Base-by-base conservation (phyloP, 2,888 invertebrate species). In the Chymomyza amoena region DNA sequence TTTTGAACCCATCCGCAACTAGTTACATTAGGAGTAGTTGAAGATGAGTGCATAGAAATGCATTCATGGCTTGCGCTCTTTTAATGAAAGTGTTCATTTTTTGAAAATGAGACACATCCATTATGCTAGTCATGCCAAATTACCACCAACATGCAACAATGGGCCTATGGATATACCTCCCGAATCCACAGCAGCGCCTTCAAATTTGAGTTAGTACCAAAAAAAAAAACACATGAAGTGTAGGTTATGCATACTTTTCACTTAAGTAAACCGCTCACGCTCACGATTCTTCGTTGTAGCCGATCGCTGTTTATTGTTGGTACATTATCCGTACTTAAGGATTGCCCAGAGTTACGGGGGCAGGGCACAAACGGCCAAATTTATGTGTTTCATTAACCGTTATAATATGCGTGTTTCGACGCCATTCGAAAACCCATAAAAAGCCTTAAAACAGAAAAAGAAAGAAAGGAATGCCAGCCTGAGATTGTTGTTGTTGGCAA, bases 381-480 rank as follows among this genome's bases (percentile, higher is more conserved):
- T 84, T 86, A 84, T 84, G 80, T 81, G 78, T 84, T 86, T 84
- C 84, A 88, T 81, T 88, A 85, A 77, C 87, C 84, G 84, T 88
- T 84, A 84, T 76, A 66, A 75, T 77, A 75, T 83, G 84, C 84
- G 84, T 85, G 84, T 84, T 86, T 76, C 63, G 57, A 36, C 32
- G 61, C 39, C 61, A 54, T 61, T 60, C 36, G 32, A 54, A 54
- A 66, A 66, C n/a, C 54, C 52, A 66, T 66, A 52, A 66, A 60
- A 66, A 66, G 78, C 87, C 81, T 84, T 88, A 86, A 88, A 86
- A 86, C 86, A 84, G 66, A 57, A 69, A 66, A 67, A 54, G 16
- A 54, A 54, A 20, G 54, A 20, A 54, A 54, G 18, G 18, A 9
- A 54, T 18, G 20, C 54, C 54, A 54, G 7, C 13, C 5, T 16